phyloP scores from a whole-genome alignment of 2,113 vertebrate species.

The Phrynosoma platyrhinos region DNA sequence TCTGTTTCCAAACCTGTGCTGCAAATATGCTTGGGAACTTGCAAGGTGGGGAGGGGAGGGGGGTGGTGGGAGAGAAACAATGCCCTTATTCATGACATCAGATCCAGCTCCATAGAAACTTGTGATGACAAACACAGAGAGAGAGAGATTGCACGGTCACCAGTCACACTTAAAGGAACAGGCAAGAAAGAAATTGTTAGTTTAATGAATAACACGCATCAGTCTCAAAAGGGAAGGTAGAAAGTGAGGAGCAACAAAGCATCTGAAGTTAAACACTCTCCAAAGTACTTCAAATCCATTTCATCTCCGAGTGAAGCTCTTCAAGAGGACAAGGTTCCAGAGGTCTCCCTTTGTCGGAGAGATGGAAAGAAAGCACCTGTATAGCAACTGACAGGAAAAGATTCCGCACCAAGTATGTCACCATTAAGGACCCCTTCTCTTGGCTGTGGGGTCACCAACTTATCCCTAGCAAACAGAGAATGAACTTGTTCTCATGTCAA shows the following conservation, averaged over 20 bases:
- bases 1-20: constrained; percentile 75
- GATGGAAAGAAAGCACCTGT: constrained; percentile 17
- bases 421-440: background rate
- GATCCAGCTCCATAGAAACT: constrained; percentile 76
- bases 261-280: constrained; percentile 68
- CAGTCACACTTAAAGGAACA: constrained; percentile 74
- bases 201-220: constrained; percentile 77
- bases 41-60: constrained; percentile 64
- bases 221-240: constrained; percentile 64
- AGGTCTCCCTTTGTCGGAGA: constrained; percentile 39
- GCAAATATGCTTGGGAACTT: constrained; percentile 76
- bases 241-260: constrained; percentile 69
- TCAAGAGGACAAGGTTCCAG: constrained; percentile 64
- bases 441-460: background rate
- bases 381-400: constrained; percentile 23
- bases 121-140: constrained; percentile 75
- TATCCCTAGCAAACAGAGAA: background rate
- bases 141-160: constrained; percentile 77
- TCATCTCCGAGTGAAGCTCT: constrained; percentile 65
- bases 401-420: background rate
- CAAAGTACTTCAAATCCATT: constrained; percentile 75
- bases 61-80: constrained; percentile 58
- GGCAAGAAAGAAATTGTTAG: constrained; percentile 71
- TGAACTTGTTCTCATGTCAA: too few species aligned
- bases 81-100: constrained; percentile 80